Conservation (phyloP, 2,797 vertebrate genomes). For the Gorsachius magnificus region DNA sequence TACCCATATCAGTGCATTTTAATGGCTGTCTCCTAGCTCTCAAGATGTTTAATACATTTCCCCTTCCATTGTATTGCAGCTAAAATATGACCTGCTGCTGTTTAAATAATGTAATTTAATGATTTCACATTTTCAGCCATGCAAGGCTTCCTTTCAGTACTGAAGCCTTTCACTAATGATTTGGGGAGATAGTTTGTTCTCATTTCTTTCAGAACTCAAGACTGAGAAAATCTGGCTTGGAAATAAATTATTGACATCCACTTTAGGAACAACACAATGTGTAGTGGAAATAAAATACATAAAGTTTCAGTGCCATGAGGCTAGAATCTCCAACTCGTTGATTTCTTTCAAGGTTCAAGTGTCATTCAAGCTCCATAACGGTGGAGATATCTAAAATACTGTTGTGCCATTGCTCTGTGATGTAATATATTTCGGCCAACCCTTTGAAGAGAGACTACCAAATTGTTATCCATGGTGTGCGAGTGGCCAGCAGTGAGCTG, state of each 20-base stretch:
- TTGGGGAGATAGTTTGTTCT: slow-evolving; percentile 23
- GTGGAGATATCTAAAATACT: background rate
- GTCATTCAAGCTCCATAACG: background rate
- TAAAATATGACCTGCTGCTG: slow-evolving; percentile 26
- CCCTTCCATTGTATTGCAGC: background rate
- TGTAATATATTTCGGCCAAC: background rate
- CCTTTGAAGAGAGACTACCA: background rate
- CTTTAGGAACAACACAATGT: background rate
- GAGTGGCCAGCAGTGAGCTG: background rate
- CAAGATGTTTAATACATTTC: slow-evolving; percentile 27
- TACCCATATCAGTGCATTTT: slow-evolving; percentile 4
- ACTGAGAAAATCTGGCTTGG: background rate
- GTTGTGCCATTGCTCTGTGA: background rate
- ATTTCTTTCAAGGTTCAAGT: background rate
- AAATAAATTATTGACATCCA: slow-evolving; percentile 43
- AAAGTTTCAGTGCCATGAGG: background rate
- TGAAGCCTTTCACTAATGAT: slow-evolving; percentile 41
- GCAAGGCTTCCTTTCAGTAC: slow-evolving; percentile 22
- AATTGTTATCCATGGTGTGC: accelerated
- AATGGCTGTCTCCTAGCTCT: slow-evolving; percentile 13
- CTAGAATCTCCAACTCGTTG: background rate
- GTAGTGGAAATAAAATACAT: slow-evolving; percentile 1
- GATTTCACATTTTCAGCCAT: slow-evolving; percentile 28
- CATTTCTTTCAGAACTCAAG: slow-evolving; percentile 9
- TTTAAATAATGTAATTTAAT: slow-evolving; percentile 58